Evolutionary conservation across 2,113 vertebrate species (phyloP).

Genomic region (Nymphicus hollandicus): DNA sequence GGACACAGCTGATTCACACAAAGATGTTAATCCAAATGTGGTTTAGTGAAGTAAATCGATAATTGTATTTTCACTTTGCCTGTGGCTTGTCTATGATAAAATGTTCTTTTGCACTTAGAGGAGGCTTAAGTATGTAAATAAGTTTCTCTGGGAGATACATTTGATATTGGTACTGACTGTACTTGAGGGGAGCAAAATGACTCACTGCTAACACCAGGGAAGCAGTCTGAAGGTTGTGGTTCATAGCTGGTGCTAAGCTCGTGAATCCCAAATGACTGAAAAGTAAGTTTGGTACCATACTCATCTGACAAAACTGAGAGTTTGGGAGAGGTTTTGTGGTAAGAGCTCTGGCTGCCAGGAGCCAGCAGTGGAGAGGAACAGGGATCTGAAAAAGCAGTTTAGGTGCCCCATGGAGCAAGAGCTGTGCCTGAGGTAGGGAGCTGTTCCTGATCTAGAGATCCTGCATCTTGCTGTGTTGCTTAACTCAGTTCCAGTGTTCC

Average conservation of each 20-base stretch:
- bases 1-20: background rate
- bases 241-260: background rate
- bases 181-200: background rate
- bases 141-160: background rate
- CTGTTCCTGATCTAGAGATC: background rate
- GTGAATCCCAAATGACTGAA: background rate
- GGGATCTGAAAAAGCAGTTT: background rate
- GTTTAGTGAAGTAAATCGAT: background rate
- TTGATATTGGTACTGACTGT: background rate
- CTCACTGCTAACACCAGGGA: background rate
- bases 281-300: background rate
- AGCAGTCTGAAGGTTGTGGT: background rate
- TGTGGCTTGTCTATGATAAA: background rate
- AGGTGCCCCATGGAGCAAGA: accelerated
- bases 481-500: background rate
- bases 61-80: background rate
- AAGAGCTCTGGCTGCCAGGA: background rate
- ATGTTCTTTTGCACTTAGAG: background rate
- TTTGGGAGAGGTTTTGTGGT: background rate
- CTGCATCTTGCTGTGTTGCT: background rate
- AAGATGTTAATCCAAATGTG: background rate
- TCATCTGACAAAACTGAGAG: background rate
- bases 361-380: background rate
- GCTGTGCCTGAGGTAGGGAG: background rate
- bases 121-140: background rate